Base-by-base conservation (phyloP, 2,797 vertebrate species). In the Schizopygopsis pylzovi region DNA sequence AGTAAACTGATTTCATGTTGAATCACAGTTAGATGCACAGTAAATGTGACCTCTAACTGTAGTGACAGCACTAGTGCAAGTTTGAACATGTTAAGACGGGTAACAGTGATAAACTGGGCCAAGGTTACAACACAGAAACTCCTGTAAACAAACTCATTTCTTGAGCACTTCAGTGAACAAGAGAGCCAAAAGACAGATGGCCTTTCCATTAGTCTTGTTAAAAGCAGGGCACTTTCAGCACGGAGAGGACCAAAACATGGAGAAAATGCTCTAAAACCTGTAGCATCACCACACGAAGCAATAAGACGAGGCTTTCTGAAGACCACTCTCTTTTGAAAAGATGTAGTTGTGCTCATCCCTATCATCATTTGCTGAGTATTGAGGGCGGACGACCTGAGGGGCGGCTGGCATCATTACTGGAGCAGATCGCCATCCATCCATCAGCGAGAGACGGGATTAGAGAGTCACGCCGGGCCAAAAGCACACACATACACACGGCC, bases 201-300 rank as follows among this genome's bases (percentile, higher is more conserved):
- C 25, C 72, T 79, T 70, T 82, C 52, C 63, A 79, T 83, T 83
- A 80, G 85, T 83, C 79, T 82, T 81, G 52, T n/a, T 56, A 82
- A 85, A 89, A 87, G n/a, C 82, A 85, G 84, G 85, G 68, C 82
- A 88, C 82, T 79, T 89, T 88, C 78, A 89, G 75, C 82, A 49
- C 47, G 39, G 37, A 76, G 39, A 79, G 56, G 49, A 84, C 73
- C 37, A 18, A 70, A 82, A 52, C 10, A 75, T 63, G 15, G 37
- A 37, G 59, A 72, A 71, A 81, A 77, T n/a, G 37, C 37, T 77
- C 20, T 41, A n/a, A 56, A 59, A 39, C 20, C 33, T 41, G 75
- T 16, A 56, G 22, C 20, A 41, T 78, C 28, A 37, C 73, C 28
- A 54, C 12, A 22, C 37, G 20, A 54, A 76, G 5, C 49, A 76